Evolutionary conservation across 1,140 invertebrate species (phyloP), one percentile per base, ranked within the genome.

Genomic region (Brachystomella parvula): DNA sequence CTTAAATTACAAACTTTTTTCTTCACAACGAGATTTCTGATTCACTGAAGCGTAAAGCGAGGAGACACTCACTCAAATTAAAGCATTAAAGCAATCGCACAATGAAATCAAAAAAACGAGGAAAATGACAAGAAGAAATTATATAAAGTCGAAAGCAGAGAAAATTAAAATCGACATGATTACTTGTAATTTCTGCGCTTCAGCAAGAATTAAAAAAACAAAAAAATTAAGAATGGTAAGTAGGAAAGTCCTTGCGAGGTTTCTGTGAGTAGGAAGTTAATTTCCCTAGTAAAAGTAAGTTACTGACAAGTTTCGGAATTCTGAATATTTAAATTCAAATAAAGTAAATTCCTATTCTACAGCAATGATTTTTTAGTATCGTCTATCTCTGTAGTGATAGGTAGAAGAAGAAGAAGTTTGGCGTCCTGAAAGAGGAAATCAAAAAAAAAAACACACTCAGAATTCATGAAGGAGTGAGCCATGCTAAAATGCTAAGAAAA

Each of bases 321-420:
- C n/a, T n/a, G n/a, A n/a, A n/a, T n/a, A n/a, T n/a, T n/a, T n/a
- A n/a, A n/a, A n/a, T n/a, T n/a, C n/a, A n/a, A n/a, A n/a, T n/a
- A n/a, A n/a, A n/a, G n/a, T n/a, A n/a, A n/a, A n/a, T n/a, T n/a
- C n/a, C n/a, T n/a, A n/a, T n/a, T n/a, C n/a, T n/a, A n/a, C n/a
- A n/a, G n/a, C n/a, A n/a, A n/a, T n/a, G n/a, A 53, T 19, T 47
- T 19, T 56, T 63, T 69, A 73, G 63, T 70, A 73, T 56, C 67
- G 66, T 59, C 71, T 73, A 71, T 73, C 71, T 66, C 71, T 62
- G 71, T 73, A 73, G 47, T 73, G 71, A 61, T 63, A 73, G 68
- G 71, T 67, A 57, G 71, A 24, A 67, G 71, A 72, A 72, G 71
- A 72, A 61, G 71, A 73, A 66, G 71, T 66, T 28, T 73, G 71